phyloP scores from a whole-genome alignment of 2,888 invertebrate species.

The Drosophila nigritarsus region DNA sequence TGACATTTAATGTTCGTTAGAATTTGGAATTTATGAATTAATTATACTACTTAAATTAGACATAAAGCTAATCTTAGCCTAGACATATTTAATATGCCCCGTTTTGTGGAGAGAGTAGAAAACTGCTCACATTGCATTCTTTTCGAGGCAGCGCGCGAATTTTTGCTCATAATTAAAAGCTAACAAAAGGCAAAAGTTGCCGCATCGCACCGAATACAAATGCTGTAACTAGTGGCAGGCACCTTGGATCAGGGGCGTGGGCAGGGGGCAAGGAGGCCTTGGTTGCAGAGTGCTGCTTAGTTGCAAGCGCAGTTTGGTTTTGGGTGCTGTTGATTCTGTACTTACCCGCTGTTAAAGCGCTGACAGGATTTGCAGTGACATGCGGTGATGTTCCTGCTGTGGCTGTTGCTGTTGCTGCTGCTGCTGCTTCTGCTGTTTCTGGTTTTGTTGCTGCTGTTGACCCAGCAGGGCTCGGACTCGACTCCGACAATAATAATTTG shows the following conservation, averaged over 20 bases:
- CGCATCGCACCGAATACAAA: conserved; percentile 27
- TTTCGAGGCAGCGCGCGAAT: conserved; percentile 48
- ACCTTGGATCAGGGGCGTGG: background rate
- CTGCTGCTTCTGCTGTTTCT: conserved; percentile 36
- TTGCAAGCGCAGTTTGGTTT: conserved; percentile 17
- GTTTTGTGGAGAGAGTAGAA: conserved; percentile 15
- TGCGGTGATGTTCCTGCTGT: conserved; percentile 58
- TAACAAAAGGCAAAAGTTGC: conserved; percentile 74
- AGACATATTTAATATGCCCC: conserved; percentile 15
- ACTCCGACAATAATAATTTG: conserved; percentile 73
- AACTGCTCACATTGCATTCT: conserved; percentile 65
- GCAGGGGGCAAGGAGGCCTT: background rate
- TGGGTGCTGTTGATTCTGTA: conserved; percentile 44
- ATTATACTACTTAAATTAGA: background rate
- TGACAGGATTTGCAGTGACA: conserved; percentile 61
- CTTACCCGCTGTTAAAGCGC: conserved; percentile 70
- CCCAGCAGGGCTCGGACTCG: conserved; percentile 56
- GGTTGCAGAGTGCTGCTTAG: background rate
- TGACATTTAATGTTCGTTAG: background rate
- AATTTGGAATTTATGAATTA: background rate
- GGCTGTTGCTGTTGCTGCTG: conserved; percentile 41
- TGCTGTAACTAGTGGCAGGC: conserved; percentile 30
- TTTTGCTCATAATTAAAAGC: conserved; percentile 82
- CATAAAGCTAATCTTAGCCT: background rate
- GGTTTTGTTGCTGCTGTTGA: conserved; percentile 39